A percentile compares a stretch with the other conserved stretches of the same genome.
Conservation (phyloP, 2,113 vertebrate species). For the Phalacrocorax pelagicus region DNA sequence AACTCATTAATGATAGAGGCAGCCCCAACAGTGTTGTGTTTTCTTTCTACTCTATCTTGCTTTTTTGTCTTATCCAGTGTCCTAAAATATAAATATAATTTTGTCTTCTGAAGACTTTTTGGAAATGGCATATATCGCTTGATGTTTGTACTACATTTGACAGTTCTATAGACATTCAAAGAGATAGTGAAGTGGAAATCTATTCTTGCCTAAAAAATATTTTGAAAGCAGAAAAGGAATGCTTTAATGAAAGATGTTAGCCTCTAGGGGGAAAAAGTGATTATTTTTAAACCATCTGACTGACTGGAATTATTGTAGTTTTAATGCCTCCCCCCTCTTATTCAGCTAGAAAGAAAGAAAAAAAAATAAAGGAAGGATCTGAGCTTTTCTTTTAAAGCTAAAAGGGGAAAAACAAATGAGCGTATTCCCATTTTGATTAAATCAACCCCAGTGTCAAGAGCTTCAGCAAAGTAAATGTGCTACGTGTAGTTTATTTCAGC, state of each 20-base stretch:
- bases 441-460: neutral
- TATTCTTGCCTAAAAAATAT: neutral
- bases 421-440: neutral
- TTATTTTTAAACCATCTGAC: neutral
- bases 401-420: neutral
- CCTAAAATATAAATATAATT: neutral
- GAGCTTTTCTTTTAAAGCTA: neutral
- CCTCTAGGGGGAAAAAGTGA: neutral
- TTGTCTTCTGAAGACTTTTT: neutral
- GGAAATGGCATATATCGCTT: neutral
- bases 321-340: neutral
- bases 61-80: neutral
- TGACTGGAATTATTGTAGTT: neutral
- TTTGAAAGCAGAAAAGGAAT: neutral
- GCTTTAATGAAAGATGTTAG: neutral
- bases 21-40: neutral
- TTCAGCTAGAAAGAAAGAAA: fast-evolving
- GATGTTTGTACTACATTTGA: neutral
- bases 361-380: neutral
- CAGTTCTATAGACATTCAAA: neutral
- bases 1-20: neutral
- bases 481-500: neutral
- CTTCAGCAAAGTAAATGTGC: neutral
- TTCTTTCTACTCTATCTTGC: neutral
- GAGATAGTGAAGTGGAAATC: neutral